Conservation (phyloP, 2,113 vertebrate species). For the Eonycteris spelaea region DNA sequence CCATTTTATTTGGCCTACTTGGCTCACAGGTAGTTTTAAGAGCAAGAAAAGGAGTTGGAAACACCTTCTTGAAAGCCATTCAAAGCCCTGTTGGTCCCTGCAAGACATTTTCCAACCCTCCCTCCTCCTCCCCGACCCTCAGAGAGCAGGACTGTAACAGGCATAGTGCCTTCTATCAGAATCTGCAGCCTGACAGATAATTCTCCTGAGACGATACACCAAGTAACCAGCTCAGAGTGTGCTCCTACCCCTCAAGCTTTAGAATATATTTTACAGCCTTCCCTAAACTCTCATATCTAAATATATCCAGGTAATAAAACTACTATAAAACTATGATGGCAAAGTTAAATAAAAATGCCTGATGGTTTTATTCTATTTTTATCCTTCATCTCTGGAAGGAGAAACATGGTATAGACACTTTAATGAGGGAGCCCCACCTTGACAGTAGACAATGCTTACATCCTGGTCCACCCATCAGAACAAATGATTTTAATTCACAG, state of each 20-base stretch:
- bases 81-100: neutral
- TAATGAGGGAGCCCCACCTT: neutral
- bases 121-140: neutral
- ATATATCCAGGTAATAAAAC: conserved; percentile 38
- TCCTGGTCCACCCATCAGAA: neutral
- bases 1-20: neutral
- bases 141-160: conserved; percentile 49
- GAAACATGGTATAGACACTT: conserved; percentile 15
- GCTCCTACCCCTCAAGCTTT: neutral
- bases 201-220: conserved; percentile 27
- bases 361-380: conserved; percentile 42
- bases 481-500: neutral
- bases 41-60: conserved; percentile 56
- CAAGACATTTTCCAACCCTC: conserved; percentile 19
- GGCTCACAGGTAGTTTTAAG: conserved; percentile 41
- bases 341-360: conserved; percentile 47
- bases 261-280: conserved; percentile 5
- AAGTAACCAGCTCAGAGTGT: neutral
- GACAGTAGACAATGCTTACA: neutral
- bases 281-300: conserved; percentile 39
- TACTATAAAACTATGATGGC: neutral
- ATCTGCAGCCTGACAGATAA: conserved; percentile 42
- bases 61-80: conserved; percentile 36
- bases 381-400: conserved; percentile 53
- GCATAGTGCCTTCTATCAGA: neutral